Base-by-base conservation (phyloP, 2,888 invertebrate species). In the Lasioglossum oenotherae region DNA sequence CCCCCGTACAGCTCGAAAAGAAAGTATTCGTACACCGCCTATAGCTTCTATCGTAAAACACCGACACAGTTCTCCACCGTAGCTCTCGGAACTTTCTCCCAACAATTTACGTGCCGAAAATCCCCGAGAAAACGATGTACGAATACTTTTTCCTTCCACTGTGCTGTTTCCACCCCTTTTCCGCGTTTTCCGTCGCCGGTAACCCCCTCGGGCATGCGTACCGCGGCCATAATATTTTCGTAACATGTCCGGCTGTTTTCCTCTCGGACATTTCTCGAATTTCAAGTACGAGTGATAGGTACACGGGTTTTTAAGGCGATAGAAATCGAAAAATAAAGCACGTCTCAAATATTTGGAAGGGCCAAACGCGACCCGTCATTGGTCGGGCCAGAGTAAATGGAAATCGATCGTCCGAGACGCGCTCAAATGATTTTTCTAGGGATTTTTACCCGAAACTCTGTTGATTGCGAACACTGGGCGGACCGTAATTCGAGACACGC, bases 351-450 rank as follows among this genome's bases (percentile, higher is more conserved):
- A 38, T 69, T 10, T 23, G 4, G 4, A 38, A 16, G 4, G 71
- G 41, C 41, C 0, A 71, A 71, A 41, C 10, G 12, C 35, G 16
- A 35, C 5, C 14, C 41, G 12, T 23, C 14, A 35, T 49, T 31
- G 60, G n/a, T 2, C 5, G 41, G 14, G 12, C 12, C 1, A 41
- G 5, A 38, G 69, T 69, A 23, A 69, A 69, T 12, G 38, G 69
- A 69, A 69, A 69, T 69, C 69, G 69, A 69, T 69, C 35, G 69
- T 69, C 12, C 35, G 69, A 23, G 38, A 38, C 23, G 38, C 31
- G 31, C 31, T 64, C 6, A 8, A 19, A 64, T 64, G 19, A 19
- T 31, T 64, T 64, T 64, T 31, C 64, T 64, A 64, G 64, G 27
- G 31, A 27, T 31, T 64, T 64, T 64, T 19, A 64, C 2, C 64